Base-by-base conservation (phyloP, 2,888 invertebrate species). In the Pilophorus perplexus region DNA sequence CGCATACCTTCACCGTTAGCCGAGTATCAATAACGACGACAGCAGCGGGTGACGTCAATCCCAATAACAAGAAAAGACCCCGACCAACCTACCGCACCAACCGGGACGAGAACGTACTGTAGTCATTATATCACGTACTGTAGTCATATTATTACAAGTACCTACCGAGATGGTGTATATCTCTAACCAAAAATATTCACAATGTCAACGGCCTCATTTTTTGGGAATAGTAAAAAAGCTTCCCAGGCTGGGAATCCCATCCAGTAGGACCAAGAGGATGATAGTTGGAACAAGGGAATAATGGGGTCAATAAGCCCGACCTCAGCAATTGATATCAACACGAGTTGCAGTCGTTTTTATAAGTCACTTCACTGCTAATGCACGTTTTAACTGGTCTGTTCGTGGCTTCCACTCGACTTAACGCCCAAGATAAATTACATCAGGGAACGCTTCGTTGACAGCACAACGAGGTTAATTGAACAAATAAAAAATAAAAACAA, bases 241-340 rank as follows among this genome's bases (percentile, higher is more conserved):
- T n/a, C n/a, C n/a, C n/a, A n/a, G n/a, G n/a, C n/a, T n/a, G n/a
- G n/a, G n/a, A n/a, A n/a, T n/a, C n/a, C n/a, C n/a, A n/a, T 33
- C 33, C 33, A 33, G 33, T 6, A 33, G 12, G 33, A 33, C 33
- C 33, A 33, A 33, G 12, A 33, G 6, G 12, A 33, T 12, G 6
- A 33, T 8, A 33, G 12, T 33, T 33, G 33, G 33, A 33, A 12
- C 6, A 33, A 33, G 6, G 33, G 33, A 33, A 12, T 33, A 59
- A 42, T 16, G 42, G 25, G 59, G 59, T 59, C 59, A 59, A 59
- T 59, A 59, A 59, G 59, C 25, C 42, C 6, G 59, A 59, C 59
- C 42, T 25, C 42, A 25, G 38, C 37, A 59, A 59, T 59, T 59
- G 59, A 59, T 59, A 59, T 59, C 59, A 42, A 59, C 57, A 57